Evolutionary conservation across 1,140 invertebrate species (phyloP), one percentile per base, ranked within the genome.

Genomic region (Condylostylus longicornis): DNA sequence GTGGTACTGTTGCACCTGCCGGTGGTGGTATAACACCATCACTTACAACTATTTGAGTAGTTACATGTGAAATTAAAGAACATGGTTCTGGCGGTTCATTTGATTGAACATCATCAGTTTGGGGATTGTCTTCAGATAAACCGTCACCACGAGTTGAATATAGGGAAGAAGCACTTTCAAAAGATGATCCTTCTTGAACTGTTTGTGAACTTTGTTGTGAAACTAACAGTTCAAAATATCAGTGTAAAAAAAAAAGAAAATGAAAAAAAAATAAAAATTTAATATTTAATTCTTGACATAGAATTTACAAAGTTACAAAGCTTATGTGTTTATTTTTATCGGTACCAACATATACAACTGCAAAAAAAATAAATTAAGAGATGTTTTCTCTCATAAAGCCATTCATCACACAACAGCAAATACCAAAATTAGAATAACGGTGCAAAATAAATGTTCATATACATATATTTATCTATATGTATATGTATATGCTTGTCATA

Each of bases 121-220:
- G 50, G 10, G 54, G 7, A 5, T 68, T 62, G 46, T 71, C 68
- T 50, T 72, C 69, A 12, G 59, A 54, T 9, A 69, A 53, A 28
- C 75, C 68, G 53, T 80, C 77, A 44, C 72, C 77, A 41, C 77
- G 69, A 23, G 78, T 75, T 19, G 80, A 67, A 55, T 82, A 82
- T 27, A 82, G 64, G 18, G 79, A 82, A 36, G 79, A 82, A 27
- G 77, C 79, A 50, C 79, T 84, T 53, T 83, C 80, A 53, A 82
- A 82, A 13, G 79, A 82, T 48, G 78, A 82, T 17, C 78, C 78
- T 38, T 77, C 77, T 42, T 76, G 72, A 3, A 64, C 66, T 29
- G 68, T 62, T 35, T 68, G 64, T 18, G 68, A 70, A 22, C 63
- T 58, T 29, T 63, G 58, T 4, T 62, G 59, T 13, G 63, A 60